A percentile compares a stretch with the other conserved stretches of the same genome.
These are phyloP conservation scores for Idaea biselata DNA, from an alignment of 2,888 invertebrate species.

Conservation along the genomic window DNA sequence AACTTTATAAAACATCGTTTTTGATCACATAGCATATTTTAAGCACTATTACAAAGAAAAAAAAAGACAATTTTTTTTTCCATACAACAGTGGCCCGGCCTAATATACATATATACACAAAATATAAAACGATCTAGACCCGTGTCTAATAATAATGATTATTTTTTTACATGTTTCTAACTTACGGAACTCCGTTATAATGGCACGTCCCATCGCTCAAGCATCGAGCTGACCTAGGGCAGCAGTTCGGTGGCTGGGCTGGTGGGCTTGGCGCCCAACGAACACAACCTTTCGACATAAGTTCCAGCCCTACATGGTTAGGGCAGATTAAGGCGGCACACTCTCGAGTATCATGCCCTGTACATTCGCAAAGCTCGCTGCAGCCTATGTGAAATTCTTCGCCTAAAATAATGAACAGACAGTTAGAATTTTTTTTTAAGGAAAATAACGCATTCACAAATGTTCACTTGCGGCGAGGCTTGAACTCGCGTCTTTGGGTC, in stretches of 20 bases:
- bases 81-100: too few species aligned
- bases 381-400: conserved; percentile 92
- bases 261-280: conserved; percentile 92
- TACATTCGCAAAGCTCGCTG: conserved; percentile 88
- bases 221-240: conserved; percentile 89
- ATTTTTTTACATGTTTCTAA: conserved; percentile 22
- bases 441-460: too few species aligned
- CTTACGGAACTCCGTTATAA: conserved; percentile 83
- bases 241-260: conserved; percentile 88
- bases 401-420: conserved; percentile 50
- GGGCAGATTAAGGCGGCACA: conserved; percentile 92
- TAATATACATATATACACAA: too few species aligned
- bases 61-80: too few species aligned
- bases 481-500: too few species aligned
- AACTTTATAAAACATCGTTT: too few species aligned
- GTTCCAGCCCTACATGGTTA: conserved; percentile 91
- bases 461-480: too few species aligned
- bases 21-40: too few species aligned
- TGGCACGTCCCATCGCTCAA: conserved; percentile 91
- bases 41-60: too few species aligned
- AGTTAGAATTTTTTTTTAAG: too few species aligned
- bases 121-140: too few species aligned
- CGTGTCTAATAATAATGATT: too few species aligned
- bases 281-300: conserved; percentile 90
- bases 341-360: conserved; percentile 81